Conservation (phyloP, 1,140 invertebrate genomes). For the Notospermus geniculatus region DNA sequence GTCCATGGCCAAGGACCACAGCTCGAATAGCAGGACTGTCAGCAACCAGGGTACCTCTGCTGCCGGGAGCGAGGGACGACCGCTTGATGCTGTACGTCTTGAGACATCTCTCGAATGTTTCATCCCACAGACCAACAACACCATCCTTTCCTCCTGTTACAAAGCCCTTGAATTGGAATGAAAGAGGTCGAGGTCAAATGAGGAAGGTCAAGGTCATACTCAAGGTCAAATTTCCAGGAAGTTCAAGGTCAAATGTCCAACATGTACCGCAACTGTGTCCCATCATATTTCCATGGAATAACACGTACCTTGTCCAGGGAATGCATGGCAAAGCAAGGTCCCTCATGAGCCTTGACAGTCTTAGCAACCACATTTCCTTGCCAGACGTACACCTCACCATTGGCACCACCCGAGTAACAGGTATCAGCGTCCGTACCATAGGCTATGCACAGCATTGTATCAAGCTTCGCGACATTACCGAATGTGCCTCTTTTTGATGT, state of each 20-base stretch:
- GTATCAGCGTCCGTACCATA: slow-evolving; percentile 48
- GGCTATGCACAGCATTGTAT: slow-evolving; percentile 54
- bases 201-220: no score
- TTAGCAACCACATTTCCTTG: slow-evolving; percentile 38
- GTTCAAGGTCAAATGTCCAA: no score
- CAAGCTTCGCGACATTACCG: slow-evolving; percentile 52
- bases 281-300: no score
- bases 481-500: slow-evolving; percentile 53
- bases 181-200: no score
- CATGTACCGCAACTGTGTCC: no score
- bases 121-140: slow-evolving; percentile 53
- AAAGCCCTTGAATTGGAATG: slow-evolving; percentile 53
- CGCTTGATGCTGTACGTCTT: slow-evolving; percentile 52
- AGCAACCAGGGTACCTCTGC: slow-evolving; percentile 38
- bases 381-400: slow-evolving; percentile 55
- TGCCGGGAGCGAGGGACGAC: slow-evolving; percentile 34
- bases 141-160: slow-evolving; percentile 58
- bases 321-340: slow-evolving; percentile 57
- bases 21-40: slow-evolving; percentile 50
- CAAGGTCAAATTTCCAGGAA: no score
- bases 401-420: slow-evolving; percentile 52
- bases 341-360: slow-evolving; percentile 54
- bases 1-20: slow-evolving; percentile 53
- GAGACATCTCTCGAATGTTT: slow-evolving; percentile 51
- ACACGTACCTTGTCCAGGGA: slow-evolving; percentile 46